phyloP scores from a whole-genome alignment of 2,888 invertebrate species.

The Orgyia antiqua region DNA sequence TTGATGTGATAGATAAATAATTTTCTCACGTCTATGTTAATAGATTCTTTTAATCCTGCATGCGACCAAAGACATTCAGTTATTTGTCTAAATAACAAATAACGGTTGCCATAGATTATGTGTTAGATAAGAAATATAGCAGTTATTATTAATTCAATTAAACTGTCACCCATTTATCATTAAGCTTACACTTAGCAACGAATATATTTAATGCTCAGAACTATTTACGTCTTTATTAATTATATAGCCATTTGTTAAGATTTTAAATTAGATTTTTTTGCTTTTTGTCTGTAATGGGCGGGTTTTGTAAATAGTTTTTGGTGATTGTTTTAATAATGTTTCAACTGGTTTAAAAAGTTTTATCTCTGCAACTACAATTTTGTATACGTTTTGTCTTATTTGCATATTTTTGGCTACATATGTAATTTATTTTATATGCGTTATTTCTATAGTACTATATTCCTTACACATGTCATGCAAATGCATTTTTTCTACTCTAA shows the following conservation, averaged over 20 bases:
- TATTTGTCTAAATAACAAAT: constrained; percentile 5
- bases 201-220: constrained; percentile 6
- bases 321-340: too few species aligned
- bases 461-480: too few species aligned
- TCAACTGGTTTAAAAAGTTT: too few species aligned
- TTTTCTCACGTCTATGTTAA: constrained; percentile 10
- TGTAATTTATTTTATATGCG: too few species aligned
- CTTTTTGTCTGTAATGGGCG: neutral
- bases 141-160: constrained; percentile 13
- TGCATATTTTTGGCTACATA: too few species aligned
- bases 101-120: constrained; percentile 15
- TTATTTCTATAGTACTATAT: too few species aligned
- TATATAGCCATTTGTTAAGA: constrained; percentile 11
- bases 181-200: constrained; percentile 2
- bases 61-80: constrained; percentile 3
- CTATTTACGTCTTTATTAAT: constrained; percentile 14
- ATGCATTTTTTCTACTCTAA: too few species aligned
- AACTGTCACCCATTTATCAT: constrained; percentile 23
- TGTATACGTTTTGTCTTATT: too few species aligned
- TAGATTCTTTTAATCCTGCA: constrained; percentile 12
- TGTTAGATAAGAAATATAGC: too few species aligned
- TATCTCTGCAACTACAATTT: too few species aligned
- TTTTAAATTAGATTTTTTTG: constrained; percentile 13
- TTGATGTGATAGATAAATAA: too few species aligned
- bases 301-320: neutral